Conservation (phyloP, 2,113 vertebrate species). For the Indri indri region DNA sequence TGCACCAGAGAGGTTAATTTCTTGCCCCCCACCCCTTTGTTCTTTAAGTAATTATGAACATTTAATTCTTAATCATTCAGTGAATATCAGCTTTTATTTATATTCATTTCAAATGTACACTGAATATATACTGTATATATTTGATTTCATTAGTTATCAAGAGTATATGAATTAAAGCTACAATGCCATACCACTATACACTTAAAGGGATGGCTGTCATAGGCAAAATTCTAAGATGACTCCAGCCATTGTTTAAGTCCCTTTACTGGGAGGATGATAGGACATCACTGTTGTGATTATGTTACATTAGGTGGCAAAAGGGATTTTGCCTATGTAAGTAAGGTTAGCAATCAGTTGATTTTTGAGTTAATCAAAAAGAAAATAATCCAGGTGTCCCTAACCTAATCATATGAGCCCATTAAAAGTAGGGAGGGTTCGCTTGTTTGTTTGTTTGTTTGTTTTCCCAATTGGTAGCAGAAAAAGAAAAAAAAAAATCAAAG, state of each 20-base stretch:
- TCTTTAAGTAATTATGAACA: not conserved
- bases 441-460: not conserved
- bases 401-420: not conserved
- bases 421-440: not conserved
- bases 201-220: not conserved
- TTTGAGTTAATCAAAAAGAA: not conserved
- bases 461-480: not conserved
- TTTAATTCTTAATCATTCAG: not conserved
- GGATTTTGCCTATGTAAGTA: not conserved
- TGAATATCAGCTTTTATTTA: not conserved
- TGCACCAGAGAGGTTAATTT: not conserved
- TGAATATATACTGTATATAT: not conserved
- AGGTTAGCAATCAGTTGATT: not conserved
- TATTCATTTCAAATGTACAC: not conserved
- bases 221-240: not conserved
- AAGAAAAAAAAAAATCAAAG: not conserved
- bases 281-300: not conserved
- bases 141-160: not conserved
- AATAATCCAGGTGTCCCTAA: not conserved
- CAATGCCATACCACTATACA: not conserved
- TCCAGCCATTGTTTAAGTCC: not conserved
- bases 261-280: not conserved
- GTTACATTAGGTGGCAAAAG: not conserved
- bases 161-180: not conserved
- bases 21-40: not conserved